These are phyloP conservation scores for Metopolophium dirhodum DNA, from an alignment of 1,140 invertebrate genomes.

Conservation along the genomic window DNA sequence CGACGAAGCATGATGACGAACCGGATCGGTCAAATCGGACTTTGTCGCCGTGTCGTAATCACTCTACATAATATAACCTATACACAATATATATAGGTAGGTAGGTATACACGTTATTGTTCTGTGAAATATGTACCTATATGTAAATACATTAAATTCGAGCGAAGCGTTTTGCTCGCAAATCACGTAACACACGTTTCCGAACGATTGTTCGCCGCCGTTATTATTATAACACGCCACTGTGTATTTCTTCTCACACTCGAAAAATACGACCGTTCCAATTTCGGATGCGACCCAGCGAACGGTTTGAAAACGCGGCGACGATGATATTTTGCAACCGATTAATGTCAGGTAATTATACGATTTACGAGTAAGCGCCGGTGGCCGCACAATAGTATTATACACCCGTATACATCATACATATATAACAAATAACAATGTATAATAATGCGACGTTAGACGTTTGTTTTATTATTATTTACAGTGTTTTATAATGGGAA, in stretches of 20 bases:
- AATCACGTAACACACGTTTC: constrained; percentile 14
- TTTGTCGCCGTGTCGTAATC: not conserved
- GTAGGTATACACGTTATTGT: not conserved
- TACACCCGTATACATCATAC: not conserved
- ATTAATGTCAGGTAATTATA: constrained; percentile 35
- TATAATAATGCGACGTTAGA: not conserved
- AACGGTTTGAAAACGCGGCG: not conserved
- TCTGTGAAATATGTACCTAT: constrained; percentile 12
- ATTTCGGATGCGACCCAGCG: constrained; percentile 20
- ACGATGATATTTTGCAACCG: constrained; percentile 20
- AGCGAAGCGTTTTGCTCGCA: not conserved
- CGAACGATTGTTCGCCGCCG: constrained; percentile 19
- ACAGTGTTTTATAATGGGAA: not conserved
- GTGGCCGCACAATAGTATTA: not conserved
- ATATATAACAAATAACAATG: no score
- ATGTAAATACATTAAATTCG: not conserved
- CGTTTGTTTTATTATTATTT: constrained; percentile 1
- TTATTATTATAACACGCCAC: not conserved
- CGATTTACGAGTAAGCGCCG: not conserved
- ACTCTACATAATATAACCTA: not conserved
- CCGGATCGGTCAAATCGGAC: not conserved
- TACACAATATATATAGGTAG: not conserved
- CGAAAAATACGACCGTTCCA: constrained; percentile 9
- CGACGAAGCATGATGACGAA: not conserved
- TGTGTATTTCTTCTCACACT: constrained; percentile 42